phyloP scores from a whole-genome alignment of 2,888 invertebrate genomes.

The Hylaea fasciaria region DNA sequence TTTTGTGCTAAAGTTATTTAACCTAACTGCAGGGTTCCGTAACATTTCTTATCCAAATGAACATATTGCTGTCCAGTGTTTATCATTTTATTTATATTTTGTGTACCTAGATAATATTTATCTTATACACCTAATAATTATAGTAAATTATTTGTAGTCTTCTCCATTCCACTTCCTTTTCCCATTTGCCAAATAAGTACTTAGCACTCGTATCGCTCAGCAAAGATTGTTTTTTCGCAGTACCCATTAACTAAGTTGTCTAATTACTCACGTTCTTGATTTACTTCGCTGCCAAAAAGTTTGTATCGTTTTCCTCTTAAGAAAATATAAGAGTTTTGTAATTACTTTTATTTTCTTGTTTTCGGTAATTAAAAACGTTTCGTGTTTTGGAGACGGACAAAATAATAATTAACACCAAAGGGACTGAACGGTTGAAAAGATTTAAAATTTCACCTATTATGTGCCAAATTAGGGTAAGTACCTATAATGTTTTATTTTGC shows the following conservation, averaged over 20 bases:
- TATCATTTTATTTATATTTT: no score
- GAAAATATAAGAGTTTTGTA: constrained; percentile 46
- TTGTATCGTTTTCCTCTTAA: constrained; percentile 44
- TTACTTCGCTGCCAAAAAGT: constrained; percentile 42
- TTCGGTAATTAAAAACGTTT: constrained; percentile 41
- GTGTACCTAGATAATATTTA: no score
- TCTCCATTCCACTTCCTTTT: no score
- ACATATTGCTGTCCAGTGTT: no score
- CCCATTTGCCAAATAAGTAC: no score
- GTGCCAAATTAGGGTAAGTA: neutral
- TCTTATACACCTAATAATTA: no score
- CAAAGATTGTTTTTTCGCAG: neutral
- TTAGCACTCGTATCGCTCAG: no score
- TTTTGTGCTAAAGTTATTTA: no score
- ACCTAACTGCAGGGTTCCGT: no score
- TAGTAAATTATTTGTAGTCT: no score
- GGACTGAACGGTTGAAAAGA: constrained; percentile 16
- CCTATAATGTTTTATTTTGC: neutral
- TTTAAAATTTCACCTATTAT: constrained; percentile 10
- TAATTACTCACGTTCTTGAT: constrained; percentile 45
- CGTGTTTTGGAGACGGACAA: constrained; percentile 30
- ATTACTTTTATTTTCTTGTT: constrained; percentile 48
- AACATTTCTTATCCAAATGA: no score
- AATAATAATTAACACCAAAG: constrained; percentile 34
- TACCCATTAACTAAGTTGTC: constrained; percentile 23